Evolutionary conservation across 2,888 invertebrate species (phyloP).

Genomic region (Epinotia nisella): DNA sequence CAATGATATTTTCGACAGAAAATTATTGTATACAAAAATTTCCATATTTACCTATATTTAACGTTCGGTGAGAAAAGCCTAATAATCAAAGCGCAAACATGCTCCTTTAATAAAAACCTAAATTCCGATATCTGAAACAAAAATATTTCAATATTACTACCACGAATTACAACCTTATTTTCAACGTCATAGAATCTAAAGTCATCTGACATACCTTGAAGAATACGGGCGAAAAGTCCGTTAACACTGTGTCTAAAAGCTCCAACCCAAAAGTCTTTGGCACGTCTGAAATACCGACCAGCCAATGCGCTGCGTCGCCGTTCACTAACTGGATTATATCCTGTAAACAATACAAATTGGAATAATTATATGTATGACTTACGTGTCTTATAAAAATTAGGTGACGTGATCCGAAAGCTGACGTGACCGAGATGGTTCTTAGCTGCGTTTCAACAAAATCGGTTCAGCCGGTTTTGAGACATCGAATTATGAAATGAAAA

Average conservation of each 20-base stretch:
- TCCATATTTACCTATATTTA: constrained; percentile 89
- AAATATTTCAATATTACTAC: neutral
- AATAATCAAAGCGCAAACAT: constrained; percentile 99
- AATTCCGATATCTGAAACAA: constrained; percentile 94
- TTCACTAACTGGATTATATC: constrained; percentile 98
- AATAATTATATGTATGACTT: neutral
- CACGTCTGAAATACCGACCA: constrained; percentile 98
- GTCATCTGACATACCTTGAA: constrained; percentile 86
- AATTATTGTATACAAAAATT: neutral
- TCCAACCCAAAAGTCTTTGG: constrained; percentile 98
- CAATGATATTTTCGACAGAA: no score
- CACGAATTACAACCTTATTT: neutral
- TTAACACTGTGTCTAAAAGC: constrained; percentile 95
- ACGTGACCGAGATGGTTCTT: no score
- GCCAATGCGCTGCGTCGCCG: constrained; percentile 98
- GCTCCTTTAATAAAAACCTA: constrained; percentile 96
- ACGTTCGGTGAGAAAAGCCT: constrained; percentile 99
- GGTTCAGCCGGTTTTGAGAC: no score
- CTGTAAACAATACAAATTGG: constrained; percentile 74
- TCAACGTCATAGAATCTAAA: neutral
- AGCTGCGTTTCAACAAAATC: no score
- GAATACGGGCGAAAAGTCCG: constrained; percentile 93
- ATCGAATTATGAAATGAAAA: no score
- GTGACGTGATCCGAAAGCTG: no score
- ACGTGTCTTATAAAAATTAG: no score